phyloP scores from a whole-genome alignment of 2,113 vertebrate species.

The Paratilapia polleni region DNA sequence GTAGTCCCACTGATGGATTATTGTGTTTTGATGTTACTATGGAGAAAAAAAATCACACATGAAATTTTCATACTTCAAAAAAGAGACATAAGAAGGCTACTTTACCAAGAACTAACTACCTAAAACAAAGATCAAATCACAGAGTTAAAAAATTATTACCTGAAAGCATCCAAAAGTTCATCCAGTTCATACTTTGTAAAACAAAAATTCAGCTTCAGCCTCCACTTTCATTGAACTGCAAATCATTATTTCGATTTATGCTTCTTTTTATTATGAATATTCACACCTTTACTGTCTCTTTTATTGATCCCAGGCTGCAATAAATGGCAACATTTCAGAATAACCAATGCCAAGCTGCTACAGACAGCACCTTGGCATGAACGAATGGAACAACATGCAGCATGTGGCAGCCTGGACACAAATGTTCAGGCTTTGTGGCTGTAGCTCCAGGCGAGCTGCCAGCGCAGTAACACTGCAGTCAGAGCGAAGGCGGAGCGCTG shows the following conservation, averaged over 20 bases:
- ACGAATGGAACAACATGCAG: neutral
- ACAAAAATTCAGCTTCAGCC: neutral
- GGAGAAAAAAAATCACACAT: too few species aligned
- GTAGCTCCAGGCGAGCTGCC: neutral
- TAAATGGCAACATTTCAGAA: neutral
- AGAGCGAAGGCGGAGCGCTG: neutral
- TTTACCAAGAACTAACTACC: too few species aligned
- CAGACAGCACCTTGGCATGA: conserved; percentile 7
- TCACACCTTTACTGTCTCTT: neutral
- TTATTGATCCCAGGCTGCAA: neutral
- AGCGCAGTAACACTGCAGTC: neutral
- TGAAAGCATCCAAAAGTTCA: neutral
- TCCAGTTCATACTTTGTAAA: neutral
- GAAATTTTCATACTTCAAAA: too few species aligned
- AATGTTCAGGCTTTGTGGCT: conserved; percentile 15
- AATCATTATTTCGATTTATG: neutral
- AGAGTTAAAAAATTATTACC: neutral
- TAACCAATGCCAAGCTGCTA: neutral
- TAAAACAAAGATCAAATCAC: neutral
- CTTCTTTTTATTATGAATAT: neutral
- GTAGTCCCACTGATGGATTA: neutral
- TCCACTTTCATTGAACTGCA: neutral
- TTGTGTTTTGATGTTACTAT: neutral
- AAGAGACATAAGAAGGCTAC: too few species aligned
- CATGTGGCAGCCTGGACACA: neutral